Evolutionary conservation across 2,113 vertebrate genomes (phyloP).

Genomic region (Neotragus moschatus): DNA sequence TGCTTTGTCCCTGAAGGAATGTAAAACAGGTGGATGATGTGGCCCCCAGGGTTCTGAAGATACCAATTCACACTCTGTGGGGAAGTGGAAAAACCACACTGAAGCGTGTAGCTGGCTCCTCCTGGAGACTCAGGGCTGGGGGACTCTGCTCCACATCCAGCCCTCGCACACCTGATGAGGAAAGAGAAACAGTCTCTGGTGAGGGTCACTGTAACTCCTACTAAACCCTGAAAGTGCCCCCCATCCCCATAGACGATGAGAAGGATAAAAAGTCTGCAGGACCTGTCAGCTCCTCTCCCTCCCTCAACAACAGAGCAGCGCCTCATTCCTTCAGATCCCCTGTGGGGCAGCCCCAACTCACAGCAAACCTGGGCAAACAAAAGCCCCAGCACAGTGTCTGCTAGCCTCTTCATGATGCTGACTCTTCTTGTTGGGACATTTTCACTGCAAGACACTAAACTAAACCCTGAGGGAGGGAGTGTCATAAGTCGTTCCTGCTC

Average conservation of each 20-base stretch:
- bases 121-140: not conserved
- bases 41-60: not conserved
- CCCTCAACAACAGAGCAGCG: not conserved
- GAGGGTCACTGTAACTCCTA: not conserved
- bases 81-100: not conserved
- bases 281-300: not conserved
- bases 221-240: not conserved
- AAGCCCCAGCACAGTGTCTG: not conserved
- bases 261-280: not conserved
- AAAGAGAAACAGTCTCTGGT: not conserved
- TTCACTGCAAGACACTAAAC: not conserved
- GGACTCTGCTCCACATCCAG: not conserved
- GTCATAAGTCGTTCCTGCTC: not conserved
- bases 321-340: not conserved
- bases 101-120: not conserved
- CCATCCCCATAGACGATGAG: rapidly evolving
- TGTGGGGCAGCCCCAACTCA: not conserved
- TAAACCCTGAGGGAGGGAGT: rapidly evolving
- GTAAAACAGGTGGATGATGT: rapidly evolving
- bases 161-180: not conserved
- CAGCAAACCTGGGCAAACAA: not conserved
- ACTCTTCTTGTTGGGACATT: not conserved
- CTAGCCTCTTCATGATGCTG: not conserved
- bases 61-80: not conserved
- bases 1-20: not conserved